Base-by-base conservation (phyloP, 2,888 invertebrate genomes). In the Thalpophila matura region DNA sequence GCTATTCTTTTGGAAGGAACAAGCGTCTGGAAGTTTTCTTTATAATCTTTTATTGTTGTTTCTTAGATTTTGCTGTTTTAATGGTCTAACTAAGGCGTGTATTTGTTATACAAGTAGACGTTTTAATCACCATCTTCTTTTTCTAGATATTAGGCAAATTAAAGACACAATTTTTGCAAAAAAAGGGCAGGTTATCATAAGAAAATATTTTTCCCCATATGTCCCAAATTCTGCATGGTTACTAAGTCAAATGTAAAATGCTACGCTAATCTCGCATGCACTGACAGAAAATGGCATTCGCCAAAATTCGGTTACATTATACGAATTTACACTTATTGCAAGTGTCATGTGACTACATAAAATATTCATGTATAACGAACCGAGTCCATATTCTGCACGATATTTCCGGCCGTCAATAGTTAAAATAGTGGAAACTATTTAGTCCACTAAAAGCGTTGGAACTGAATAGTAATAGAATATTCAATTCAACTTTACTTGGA, bases 381-480 rank as follows among this genome's bases (percentile, higher is more conserved):
- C 38, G 27, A 37, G 27, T 37, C 26, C 12, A 42, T 42, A 16
- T 24, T 40, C 26, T 7, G 38, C 29, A 22, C 53, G 24, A 51
- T 56, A 68, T 65, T 60, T 62, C 40, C 43, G 22, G n/a, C 20
- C 22, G 29, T 49, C 59, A 33, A 54, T 62, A 53, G 54, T 64
- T 69, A 59, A 77, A 77, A 77, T 62, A 64, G 38, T 62, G 53
- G 14, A 54, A 57, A 58, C 43, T 61, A 63, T 60, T 60, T 56
- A 49, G 57, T 67, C 14, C 45, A 45, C 53, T 59, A 65, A 47
- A 65, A 68, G 62, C 77, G 26, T 18, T 49, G 18, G 35, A 72
- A 46, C 50, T 51, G 57, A 29, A 31, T n/a, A 43, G 45, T 54
- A 60, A 57, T 74, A 65, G 55, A 77, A 74, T 74, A 77, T 71